Evolutionary conservation across 2,888 invertebrate genomes (phyloP), one percentile per base, ranked within the genome.

Genomic region (Mactromeris polynyma): DNA sequence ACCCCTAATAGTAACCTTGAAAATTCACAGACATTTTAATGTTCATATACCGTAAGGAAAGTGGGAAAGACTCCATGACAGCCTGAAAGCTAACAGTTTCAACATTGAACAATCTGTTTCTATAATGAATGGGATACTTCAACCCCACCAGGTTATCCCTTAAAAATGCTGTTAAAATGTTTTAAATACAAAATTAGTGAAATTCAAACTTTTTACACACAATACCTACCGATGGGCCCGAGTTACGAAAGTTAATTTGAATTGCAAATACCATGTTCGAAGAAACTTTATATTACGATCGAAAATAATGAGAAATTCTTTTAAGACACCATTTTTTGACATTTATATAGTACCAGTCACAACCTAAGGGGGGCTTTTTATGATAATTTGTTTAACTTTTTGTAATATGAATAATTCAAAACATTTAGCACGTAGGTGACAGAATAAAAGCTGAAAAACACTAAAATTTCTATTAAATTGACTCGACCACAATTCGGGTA

Each of bases 191-290:
- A 82, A 51, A 77, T 78, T 58, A 42, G 78, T 80, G 89, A 83
- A 89, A 89, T 51, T 83, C 83, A 89, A 80, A 83, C 89, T 82
- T 86, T 83, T 69, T 86, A 86, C 81, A 69, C 33, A 42, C 81
- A 40, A 69, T 69, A 54, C 36, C 26, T 81, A 81, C 81, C 82
- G 83, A 42, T 79, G 54, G 85, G 54, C 82, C 85, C 64, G 78
- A 88, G 69, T 81, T 64, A 58, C 58, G 81, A 46, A 82, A 51
- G 51, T 79, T 79, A 83, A 89, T 89, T 89, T 89, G 86, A 89
- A 89, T 89, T 89, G 89, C 83, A 89, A 86, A 89, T 89, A 73
- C 78, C 51, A 51, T 82, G 81, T 78, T 82, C 42, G 21, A 51
- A 82, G 88, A 83, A 85, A 88, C 64, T 33, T 36, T 73, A 85